A percentile compares a stretch with the other conserved stretches of the same genome.
These are phyloP conservation scores for Agrochola lota DNA, from an alignment of 2,888 invertebrate species.

Conservation along the genomic window DNA sequence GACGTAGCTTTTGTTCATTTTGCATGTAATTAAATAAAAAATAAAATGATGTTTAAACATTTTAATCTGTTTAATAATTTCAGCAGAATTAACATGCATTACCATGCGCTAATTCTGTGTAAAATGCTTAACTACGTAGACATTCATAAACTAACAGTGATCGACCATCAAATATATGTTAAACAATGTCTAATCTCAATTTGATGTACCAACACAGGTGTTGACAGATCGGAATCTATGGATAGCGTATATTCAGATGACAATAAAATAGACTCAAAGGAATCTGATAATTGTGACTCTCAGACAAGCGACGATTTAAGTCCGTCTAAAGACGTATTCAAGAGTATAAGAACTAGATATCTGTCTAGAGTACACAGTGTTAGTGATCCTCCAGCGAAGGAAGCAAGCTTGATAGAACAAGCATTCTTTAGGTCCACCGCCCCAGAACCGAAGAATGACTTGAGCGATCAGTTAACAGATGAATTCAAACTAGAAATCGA, in stretches of 20 bases:
- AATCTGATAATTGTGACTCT: conserved; percentile 77
- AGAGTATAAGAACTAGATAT: conserved; percentile 85
- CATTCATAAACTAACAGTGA: conserved; percentile 76
- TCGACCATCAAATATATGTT: conserved; percentile 64
- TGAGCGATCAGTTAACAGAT: conserved; percentile 51
- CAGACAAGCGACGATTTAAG: conserved; percentile 75
- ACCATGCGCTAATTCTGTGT: conserved; percentile 87
- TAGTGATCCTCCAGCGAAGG: conserved; percentile 78
- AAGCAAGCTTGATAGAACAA: conserved; percentile 80
- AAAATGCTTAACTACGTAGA: conserved; percentile 74
- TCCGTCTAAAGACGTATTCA: conserved; percentile 83
- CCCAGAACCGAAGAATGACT: conserved; percentile 65
- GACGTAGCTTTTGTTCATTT: conserved; percentile 21
- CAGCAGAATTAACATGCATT: conserved; percentile 80
- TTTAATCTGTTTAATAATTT: conserved; percentile 35
- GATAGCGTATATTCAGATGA: conserved; percentile 83
- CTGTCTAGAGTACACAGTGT: conserved; percentile 85
- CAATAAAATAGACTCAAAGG: conserved; percentile 75
- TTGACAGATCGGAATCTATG: conserved; percentile 84
- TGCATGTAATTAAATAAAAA: conserved; percentile 54
- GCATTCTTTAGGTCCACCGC: conserved; percentile 80
- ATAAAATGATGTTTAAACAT: conserved; percentile 14
- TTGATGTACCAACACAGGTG: conserved; percentile 87
- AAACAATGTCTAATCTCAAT: conserved; percentile 81
- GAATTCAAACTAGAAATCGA: conserved; percentile 77